Conservation (phyloP, 2,113 vertebrate species). For the Candoia aspera region DNA sequence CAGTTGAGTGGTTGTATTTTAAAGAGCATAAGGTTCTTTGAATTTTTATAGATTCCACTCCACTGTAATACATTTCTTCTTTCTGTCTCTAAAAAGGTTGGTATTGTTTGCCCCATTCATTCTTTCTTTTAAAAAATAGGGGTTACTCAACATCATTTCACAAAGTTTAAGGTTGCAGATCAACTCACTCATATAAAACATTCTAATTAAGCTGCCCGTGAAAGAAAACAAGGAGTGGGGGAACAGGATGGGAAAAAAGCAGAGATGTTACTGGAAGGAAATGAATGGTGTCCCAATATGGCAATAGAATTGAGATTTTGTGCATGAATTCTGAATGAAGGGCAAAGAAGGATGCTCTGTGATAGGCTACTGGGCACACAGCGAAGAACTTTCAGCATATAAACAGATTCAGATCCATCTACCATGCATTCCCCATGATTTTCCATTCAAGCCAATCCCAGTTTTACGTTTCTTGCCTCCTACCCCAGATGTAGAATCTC, state of each 20-base stretch:
- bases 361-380: neutral
- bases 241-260: neutral
- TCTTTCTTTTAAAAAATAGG: neutral
- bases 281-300: neutral
- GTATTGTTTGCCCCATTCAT: conserved; percentile 5
- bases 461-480: neutral
- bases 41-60: conserved; percentile 37
- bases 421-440: neutral
- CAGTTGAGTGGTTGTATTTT: conserved; percentile 28
- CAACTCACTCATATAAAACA: conserved; percentile 56
- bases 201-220: conserved; percentile 63
- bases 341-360: neutral
- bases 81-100: conserved; percentile 39
- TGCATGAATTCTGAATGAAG: neutral
- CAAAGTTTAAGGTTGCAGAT: conserved; percentile 50
- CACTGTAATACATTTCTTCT: neutral
- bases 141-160: conserved; percentile 49
- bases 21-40: conserved; percentile 6
- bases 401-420: neutral
- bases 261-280: neutral
- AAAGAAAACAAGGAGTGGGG: neutral
- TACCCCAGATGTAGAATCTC: neutral
- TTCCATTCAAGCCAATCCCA: neutral
- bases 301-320: neutral
- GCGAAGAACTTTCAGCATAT: neutral